phyloP scores from a whole-genome alignment of 2,888 invertebrate species.

The Drosophila antonietae region DNA sequence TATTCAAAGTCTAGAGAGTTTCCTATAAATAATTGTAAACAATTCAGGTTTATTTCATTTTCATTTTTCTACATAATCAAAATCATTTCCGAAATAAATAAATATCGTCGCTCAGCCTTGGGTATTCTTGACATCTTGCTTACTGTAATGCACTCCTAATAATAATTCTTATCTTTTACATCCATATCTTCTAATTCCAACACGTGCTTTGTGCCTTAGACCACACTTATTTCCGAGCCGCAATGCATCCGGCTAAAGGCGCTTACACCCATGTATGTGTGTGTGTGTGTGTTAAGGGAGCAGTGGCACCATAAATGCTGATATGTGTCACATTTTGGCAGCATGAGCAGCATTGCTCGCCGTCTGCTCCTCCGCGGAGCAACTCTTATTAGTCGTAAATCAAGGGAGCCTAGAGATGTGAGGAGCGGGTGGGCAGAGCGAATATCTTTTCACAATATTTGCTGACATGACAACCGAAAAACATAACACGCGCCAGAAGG shows the following conservation, averaged over 20 bases:
- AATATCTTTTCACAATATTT: constrained; percentile 76
- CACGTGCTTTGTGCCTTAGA: neutral
- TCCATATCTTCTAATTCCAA: neutral
- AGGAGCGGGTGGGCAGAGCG: constrained; percentile 1
- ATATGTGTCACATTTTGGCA: constrained; percentile 72
- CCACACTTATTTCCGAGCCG: constrained; percentile 3
- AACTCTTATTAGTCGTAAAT: constrained; percentile 48
- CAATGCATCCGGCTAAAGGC: constrained; percentile 39
- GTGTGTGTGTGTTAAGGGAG: constrained; percentile 1
- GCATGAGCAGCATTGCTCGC: constrained; percentile 42
- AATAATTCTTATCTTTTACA: neutral
- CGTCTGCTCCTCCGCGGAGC: constrained; percentile 9
- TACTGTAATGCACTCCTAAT: neutral
- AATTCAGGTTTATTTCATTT: neutral
- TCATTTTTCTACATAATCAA: neutral
- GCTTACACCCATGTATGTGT: constrained; percentile 9
- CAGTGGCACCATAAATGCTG: constrained; percentile 63
- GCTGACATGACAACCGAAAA: constrained; percentile 79
- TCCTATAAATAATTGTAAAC: neutral
- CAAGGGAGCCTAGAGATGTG: constrained; percentile 14
- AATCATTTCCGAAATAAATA: neutral
- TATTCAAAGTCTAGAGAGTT: neutral
- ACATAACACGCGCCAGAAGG: constrained; percentile 71
- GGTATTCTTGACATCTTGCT: neutral
- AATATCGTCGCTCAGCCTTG: neutral